Evolutionary conservation across 2,888 invertebrate species (phyloP).

Genomic region (Troides oblongomaculatus): DNA sequence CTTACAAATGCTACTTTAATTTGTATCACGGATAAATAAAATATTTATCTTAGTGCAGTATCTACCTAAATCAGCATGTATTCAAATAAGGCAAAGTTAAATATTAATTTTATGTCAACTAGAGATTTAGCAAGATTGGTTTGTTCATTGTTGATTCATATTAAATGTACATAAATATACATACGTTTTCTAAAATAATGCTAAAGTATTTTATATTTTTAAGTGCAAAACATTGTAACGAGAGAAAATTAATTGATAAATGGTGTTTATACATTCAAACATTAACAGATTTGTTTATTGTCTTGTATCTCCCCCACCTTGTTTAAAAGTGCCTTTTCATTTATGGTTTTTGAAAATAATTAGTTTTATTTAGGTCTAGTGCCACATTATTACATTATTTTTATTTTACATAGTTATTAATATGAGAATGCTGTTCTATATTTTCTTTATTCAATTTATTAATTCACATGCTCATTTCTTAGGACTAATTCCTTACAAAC

Average conservation of each 20-base stretch:
- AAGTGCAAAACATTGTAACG: slow-evolving; percentile 76
- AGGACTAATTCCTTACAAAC: slow-evolving; percentile 22
- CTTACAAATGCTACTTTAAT: slow-evolving; percentile 19
- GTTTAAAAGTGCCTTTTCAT: slow-evolving; percentile 72
- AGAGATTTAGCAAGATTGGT: slow-evolving; percentile 48
- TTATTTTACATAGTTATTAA: slow-evolving; percentile 52
- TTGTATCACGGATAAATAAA: slow-evolving; percentile 7
- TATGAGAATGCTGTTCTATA: slow-evolving; percentile 56
- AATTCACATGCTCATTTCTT: slow-evolving; percentile 52
- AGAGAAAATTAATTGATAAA: slow-evolving; percentile 65
- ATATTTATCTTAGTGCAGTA: slow-evolving; percentile 11
- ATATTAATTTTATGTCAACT: slow-evolving; percentile 34
- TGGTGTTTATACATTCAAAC: slow-evolving; percentile 48
- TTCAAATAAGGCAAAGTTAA: slow-evolving; percentile 24
- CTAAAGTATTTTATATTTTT: slow-evolving; percentile 64
- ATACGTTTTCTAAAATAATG: slow-evolving; percentile 52
- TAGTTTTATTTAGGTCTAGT: slow-evolving; percentile 52
- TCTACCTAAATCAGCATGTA: slow-evolving; percentile 23
- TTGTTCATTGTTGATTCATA: slow-evolving; percentile 63
- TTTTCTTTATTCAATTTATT: slow-evolving; percentile 58
- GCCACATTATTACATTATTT: slow-evolving; percentile 48
- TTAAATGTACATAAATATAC: slow-evolving; percentile 61
- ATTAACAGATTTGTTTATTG: slow-evolving; percentile 47
- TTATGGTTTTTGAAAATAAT: slow-evolving; percentile 51
- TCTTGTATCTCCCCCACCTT: slow-evolving; percentile 61